Base-by-base conservation (phyloP, 2,113 vertebrate genomes). In the Syngnathus floridae region DNA sequence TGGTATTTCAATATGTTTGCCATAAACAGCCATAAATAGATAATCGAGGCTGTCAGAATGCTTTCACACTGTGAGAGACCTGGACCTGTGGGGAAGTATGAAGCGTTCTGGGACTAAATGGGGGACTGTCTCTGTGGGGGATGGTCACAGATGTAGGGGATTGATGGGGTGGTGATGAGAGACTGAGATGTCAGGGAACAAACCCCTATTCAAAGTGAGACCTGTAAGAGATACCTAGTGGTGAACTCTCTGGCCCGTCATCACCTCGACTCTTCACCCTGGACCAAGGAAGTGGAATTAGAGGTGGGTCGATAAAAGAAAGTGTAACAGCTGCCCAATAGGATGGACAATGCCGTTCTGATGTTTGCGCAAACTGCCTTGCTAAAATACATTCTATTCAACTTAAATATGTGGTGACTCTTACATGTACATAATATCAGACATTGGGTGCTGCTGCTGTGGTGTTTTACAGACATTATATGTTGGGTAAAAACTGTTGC, bases 111-210 rank as follows among this genome's bases (percentile, higher is more conserved):
- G 72, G 79, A 90, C 87, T 89, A 83, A 90, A 86, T 84, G 68
- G 76, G 79, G 82, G 74, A 80, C 75, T 88, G 86, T 90, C 79
- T 87, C 69, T 72, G 77, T 63, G 36, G 81, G 80, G 77, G 82
- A 89, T 86, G 77, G 81, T 76, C 75, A 66, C 69, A 72, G 70
- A 70, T 67, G 69, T 61, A 72, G 16, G 61, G 79, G 77, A 88
- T 86, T 91, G 90, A 92, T 90, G 87, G 86, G 77, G 79, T 86
- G 86, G 87, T 86, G 90, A 85, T 91, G 90, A 92, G 77, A 88
- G 87, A 90, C 37, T 72, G 81, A 85, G 84, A 90, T 81, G 85
- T 87, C 82, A 80, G 60, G 74, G 81, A 89, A 90, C 87, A 91
- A 86, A 86, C 80, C 75, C 41, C 77, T 82, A 86, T 90, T 91